These are phyloP conservation scores for Toxotes chatareus DNA, from an alignment of 2,113 vertebrate genomes.

Conservation along the genomic window DNA sequence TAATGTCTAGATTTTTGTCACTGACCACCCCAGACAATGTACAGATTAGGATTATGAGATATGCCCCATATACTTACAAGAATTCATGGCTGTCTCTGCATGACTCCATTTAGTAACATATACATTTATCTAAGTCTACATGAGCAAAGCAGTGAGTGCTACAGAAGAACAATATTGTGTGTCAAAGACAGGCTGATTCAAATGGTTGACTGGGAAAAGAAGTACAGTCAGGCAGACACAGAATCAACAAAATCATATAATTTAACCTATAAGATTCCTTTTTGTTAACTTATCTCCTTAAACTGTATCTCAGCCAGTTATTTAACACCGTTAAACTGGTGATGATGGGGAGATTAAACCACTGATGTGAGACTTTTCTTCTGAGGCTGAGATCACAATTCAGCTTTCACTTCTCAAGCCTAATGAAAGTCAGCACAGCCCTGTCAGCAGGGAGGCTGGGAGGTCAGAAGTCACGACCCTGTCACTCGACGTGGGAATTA, in stretches of 20 bases:
- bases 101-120: not conserved
- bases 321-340: not conserved
- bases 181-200: conserved; percentile 3
- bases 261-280: not conserved
- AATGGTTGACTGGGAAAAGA: not conserved
- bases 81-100: conserved; percentile 6
- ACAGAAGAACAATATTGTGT: not conserved
- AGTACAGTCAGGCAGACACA: not conserved
- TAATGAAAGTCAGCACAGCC: conserved; percentile 48
- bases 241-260: not conserved
- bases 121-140: not conserved
- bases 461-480: conserved; percentile 50
- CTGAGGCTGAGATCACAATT: conserved; percentile 1
- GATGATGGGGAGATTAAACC: conserved; percentile 6
- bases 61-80: not conserved
- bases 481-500: conserved; percentile 54
- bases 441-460: conserved; percentile 11
- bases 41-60: not conserved
- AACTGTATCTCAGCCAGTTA: not conserved
- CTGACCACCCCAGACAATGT: not conserved
- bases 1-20: not conserved
- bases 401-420: conserved; percentile 25
- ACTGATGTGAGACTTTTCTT: not conserved
- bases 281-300: not conserved
- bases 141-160: not conserved